Evolutionary conservation across 2,113 vertebrate species (phyloP).

Genomic region (Dolichotis patagonum): DNA sequence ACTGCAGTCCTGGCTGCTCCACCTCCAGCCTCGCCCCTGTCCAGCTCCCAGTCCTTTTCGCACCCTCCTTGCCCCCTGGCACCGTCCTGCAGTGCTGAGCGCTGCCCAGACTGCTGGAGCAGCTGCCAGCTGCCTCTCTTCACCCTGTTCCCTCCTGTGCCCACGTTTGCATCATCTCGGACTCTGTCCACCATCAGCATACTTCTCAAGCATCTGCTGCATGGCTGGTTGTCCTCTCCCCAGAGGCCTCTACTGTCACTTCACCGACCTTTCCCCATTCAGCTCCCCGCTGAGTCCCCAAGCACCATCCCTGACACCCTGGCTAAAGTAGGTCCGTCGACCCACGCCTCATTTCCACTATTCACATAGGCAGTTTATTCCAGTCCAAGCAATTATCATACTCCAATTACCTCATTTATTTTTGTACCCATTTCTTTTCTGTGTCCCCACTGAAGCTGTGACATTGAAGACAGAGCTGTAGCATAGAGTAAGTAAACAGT

Average conservation of each 20-base stretch:
- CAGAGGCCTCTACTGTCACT: not conserved
- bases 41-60: not conserved
- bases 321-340: not conserved
- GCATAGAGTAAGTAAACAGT: not conserved
- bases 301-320: not conserved
- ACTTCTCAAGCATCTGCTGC: not conserved
- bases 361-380: not conserved
- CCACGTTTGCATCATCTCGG: not conserved
- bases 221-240: rapidly evolving
- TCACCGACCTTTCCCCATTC: not conserved
- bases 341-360: not conserved
- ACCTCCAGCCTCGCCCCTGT: not conserved
- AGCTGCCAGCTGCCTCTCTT: not conserved
- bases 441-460: not conserved
- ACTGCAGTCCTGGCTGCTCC: not conserved
- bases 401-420: not conserved
- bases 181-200: not conserved
- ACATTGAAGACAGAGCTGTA: not conserved
- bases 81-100: not conserved
- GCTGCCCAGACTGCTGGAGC: not conserved
- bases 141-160: rapidly evolving
- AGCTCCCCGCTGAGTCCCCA: not conserved
- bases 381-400: not conserved
- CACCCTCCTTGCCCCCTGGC: not conserved
- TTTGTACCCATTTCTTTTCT: constrained; percentile 2